These are phyloP conservation scores for Halichondria panicea DNA, from an alignment of 37 sponge, comb jelly and placozoan genomes.

Conservation along the genomic window DNA sequence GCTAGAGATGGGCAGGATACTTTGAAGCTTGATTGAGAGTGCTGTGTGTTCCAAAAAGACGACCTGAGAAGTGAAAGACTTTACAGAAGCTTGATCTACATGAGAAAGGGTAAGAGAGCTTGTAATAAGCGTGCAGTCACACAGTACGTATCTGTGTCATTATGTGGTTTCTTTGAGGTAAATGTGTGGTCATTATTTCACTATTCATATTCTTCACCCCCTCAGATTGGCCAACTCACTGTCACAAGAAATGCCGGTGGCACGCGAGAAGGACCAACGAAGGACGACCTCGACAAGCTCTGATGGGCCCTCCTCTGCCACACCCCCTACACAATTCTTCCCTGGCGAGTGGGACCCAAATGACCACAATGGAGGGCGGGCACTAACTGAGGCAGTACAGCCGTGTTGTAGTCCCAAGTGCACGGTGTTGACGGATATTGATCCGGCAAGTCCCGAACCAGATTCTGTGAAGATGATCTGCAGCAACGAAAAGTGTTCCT, in stretches of 20 bases:
- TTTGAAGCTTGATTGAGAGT: too few species aligned
- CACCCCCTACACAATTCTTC: conserved; percentile 2
- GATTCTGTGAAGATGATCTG: conserved; percentile 77
- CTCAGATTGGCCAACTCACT: not conserved
- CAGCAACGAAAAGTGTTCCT: conserved; percentile 76
- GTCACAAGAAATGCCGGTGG: conserved; percentile 41
- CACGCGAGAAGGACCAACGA: conserved; percentile 43
- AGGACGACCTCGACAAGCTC: conserved; percentile 55
- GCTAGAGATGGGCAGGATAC: too few species aligned
- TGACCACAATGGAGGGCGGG: conserved; percentile 24
- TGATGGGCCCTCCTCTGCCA: too few species aligned
- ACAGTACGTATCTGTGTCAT: not conserved
- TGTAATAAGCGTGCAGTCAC: not conserved
- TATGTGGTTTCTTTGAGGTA: not conserved
- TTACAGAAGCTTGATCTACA: conserved; percentile 5
- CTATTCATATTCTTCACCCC: not conserved
- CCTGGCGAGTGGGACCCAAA: conserved; percentile 32
- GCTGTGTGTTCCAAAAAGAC: conserved; percentile 4
- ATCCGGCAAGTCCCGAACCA: conserved; percentile 15
- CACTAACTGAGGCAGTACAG: conserved; percentile 12
- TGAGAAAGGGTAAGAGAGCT: conserved; percentile 1
- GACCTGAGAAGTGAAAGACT: conserved; percentile 3
- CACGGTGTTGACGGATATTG: conserved; percentile 38
- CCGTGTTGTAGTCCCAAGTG: conserved; percentile 70
- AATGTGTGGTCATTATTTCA: not conserved